These are phyloP conservation scores for Physocephala rufipes DNA, from an alignment of 2,888 invertebrate species.

Conservation along the genomic window DNA sequence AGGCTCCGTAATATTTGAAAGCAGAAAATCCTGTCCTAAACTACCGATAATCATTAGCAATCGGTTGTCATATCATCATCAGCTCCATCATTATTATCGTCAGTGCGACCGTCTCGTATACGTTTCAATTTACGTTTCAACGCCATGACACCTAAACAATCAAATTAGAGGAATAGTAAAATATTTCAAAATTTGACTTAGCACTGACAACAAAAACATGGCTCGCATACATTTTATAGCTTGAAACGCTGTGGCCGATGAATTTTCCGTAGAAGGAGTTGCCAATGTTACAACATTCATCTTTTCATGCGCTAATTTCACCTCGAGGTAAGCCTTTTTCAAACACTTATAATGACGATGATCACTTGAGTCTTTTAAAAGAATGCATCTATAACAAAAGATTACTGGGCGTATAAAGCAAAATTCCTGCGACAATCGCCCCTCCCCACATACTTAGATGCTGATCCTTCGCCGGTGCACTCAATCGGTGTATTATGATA, in stretches of 20 bases:
- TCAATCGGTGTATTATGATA: slow-evolving; percentile 62
- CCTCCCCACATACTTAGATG: slow-evolving; percentile 56
- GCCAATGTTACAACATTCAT: slow-evolving; percentile 50
- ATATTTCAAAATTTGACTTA: not conserved
- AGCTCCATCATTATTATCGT: slow-evolving; percentile 56
- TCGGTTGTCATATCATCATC: slow-evolving; percentile 53
- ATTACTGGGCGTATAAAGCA: not conserved
- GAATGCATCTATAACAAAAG: slow-evolving; percentile 56
- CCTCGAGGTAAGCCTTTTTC: slow-evolving; percentile 62
- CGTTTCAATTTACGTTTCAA: slow-evolving; percentile 65
- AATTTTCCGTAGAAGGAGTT: slow-evolving; percentile 51
- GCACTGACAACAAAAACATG: not conserved
- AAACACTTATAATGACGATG: slow-evolving; percentile 63
- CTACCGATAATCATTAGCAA: not conserved
- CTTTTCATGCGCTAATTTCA: slow-evolving; percentile 62
- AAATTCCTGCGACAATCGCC: not conserved
- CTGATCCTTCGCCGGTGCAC: slow-evolving; percentile 64
- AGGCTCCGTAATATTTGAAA: too few relatives aligned
- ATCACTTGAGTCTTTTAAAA: slow-evolving; percentile 63
- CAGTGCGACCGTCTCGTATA: slow-evolving; percentile 64
- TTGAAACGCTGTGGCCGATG: slow-evolving; percentile 64
- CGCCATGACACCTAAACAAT: slow-evolving; percentile 61
- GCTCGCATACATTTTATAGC: slow-evolving; percentile 62
- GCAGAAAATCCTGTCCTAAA: too few relatives aligned
- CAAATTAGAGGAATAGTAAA: not conserved